Base-by-base conservation (phyloP, 2,797 vertebrate species). In the Pelochelys cantorii region DNA sequence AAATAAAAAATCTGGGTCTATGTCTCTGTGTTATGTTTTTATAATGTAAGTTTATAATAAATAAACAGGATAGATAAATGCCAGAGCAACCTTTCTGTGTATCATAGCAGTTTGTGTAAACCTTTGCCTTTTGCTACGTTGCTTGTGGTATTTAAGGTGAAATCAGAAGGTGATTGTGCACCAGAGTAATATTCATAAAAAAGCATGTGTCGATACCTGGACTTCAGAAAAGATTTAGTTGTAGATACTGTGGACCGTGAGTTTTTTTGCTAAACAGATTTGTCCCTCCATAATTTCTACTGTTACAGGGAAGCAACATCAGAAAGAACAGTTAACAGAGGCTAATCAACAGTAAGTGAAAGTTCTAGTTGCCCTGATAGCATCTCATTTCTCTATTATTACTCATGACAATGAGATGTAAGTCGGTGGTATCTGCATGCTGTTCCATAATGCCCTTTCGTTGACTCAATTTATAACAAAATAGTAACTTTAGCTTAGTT, bases 231-330 rank as follows among this genome's bases (percentile, higher is more conserved):
- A 62, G 60, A 84, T 81, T 95, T 83, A 14, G 53, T 94, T 81
- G 68, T 55, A 52, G 65, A 27, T 83, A 20, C 8, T 0, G 0
- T 87, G 23, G 27, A 93, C 15, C 0, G 3, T 7, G 18, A 18
- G 27, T 82, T 75, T 56, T 27, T 85, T 92, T 91, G 88, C 31
- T 29, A 68, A 83, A 56, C n/a, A 85, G 17, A 8, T 81, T 89
- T 75, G 18, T 87, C 0, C 0, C 81, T 78, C 22, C 74, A 7
- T 59, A 3, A n/a, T 93, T 87, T 74, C 14, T 74, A 71, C 59
- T 88, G 79, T 80, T 75, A 81, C 48, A 82, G 23, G 89, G 54
- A 55, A 48, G 75, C 79, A 92, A 13, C 31, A 62, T 29, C 60
- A 62, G 89, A 79, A 2, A 2, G 11, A 88, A n/a, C 23, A 74